Evolutionary conservation across 2,888 invertebrate genomes (phyloP), one percentile per base, ranked within the genome.

Genomic region (Platerodrilus igneus): DNA sequence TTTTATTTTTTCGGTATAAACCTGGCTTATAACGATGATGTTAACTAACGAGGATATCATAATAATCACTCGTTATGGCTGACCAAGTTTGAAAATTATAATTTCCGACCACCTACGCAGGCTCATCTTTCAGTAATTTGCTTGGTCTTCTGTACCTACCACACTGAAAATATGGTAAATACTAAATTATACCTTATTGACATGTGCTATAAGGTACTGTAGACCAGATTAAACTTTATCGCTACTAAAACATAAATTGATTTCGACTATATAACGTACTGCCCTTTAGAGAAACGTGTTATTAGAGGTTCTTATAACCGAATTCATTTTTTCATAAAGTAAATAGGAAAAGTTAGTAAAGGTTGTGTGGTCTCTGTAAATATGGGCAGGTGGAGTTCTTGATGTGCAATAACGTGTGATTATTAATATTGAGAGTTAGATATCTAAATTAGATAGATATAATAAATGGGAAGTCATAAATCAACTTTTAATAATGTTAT

Each of bases 121-220:
- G 8, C 8, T 33, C 13, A 10, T n/a, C 30, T 4, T 8, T 8
- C 29, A 14, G 27, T 21, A 26, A 22, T 30, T 43, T 25, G 11
- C 22, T 31, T 53, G 57, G 52, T 41, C 52, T 29, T 41, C 51
- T 59, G 52, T 52, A 58, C 59, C 63, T 59, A 52, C 52, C 52
- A 50, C 52, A 43, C 43, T 34, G 47, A 52, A 52, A 52, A 64
- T 63, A 64, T 59, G 62, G 51, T 51, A 53, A 53, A 48, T 50
- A 51, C 51, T 48, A 53, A 53, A 53, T 53, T 53, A 53, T 51
- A 51, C 50, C 46, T 55, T 56, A 56, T 56, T 47, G 56, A 54
- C 53, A 49, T 48, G 42, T 47, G 50, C 37, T 50, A 51, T 55
- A 56, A 52, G 49, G 64, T 62, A 57, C 53, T 61, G 51, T 55